Evolutionary conservation across 2,888 invertebrate genomes (phyloP).

Genomic region (Ariolimax columbianus): DNA sequence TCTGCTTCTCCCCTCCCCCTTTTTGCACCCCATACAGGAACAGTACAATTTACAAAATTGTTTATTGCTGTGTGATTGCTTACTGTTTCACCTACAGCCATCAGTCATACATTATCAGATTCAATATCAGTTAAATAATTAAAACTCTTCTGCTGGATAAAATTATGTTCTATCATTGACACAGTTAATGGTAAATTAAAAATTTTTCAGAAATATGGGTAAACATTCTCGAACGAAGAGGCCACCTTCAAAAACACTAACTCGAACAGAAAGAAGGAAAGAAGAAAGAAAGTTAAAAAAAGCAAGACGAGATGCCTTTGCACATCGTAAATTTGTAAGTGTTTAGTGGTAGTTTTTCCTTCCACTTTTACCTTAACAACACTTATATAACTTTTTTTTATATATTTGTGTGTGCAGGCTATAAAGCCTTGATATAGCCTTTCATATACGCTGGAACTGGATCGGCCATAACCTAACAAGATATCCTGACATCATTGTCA

Average conservation of each 20-base stretch:
- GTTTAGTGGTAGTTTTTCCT: neutral
- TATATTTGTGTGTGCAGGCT: no score
- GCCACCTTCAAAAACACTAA: slow-evolving; percentile 42
- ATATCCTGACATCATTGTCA: no score
- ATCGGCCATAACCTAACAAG: no score
- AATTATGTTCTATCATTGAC: neutral
- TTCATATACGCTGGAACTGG: no score
- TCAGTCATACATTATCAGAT: no score
- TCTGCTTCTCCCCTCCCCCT: no score
- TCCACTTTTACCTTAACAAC: neutral
- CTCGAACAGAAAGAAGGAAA: slow-evolving; percentile 81
- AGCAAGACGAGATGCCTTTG: slow-evolving; percentile 81
- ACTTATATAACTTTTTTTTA: no score
- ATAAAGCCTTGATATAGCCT: no score
- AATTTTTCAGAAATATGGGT: slow-evolving; percentile 23
- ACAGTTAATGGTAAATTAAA: neutral
- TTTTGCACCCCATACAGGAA: no score
- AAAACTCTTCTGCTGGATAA: neutral
- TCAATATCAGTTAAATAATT: neutral
- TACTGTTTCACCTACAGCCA: neutral
- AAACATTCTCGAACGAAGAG: slow-evolving; percentile 26
- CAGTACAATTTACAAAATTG: no score
- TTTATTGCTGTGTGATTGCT: no score
- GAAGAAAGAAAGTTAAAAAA: slow-evolving; percentile 86
- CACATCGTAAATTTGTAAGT: slow-evolving; percentile 71